Evolutionary conservation across 2,797 vertebrate species (phyloP), one percentile per base, ranked within the genome.

Genomic region (Amazona ochrocephala): DNA sequence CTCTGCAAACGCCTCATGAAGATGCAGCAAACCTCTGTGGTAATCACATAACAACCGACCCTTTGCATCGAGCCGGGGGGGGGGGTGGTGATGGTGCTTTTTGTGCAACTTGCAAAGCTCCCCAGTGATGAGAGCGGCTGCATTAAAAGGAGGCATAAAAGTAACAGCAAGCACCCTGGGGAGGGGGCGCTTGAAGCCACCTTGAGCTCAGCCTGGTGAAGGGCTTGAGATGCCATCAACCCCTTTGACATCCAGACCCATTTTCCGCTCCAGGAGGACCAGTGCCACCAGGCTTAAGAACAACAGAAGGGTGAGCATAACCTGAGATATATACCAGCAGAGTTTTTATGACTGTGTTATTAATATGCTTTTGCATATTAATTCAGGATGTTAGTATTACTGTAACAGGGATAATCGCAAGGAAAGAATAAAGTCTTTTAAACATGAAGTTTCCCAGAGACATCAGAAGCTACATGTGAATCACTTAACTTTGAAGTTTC

Each of bases 321-420:
- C 79, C 54, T 2, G 4, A 53, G 81, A 42, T 37, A n/a, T 37
- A 45, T 4, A 68, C 26, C 79, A 58, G 44, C 54, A 29, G 54
- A 11, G 53, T 0, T 88, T 93, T 90, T 75, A 88, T 50, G 42
- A 41, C 73, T 77, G 4, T 37, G 4, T 65, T 90, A 74, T 75
- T 78, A 86, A 86, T 53, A 62, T n/a, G 47, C 44, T 58, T 86
- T 84, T 75, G 66, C 39, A 7, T 70, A 30, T 44, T 37, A 75
- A 94, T 88, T 84, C 27, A 13, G n/a, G 62, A 48, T 6, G 11
- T 67, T 89, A 32, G 29, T 53, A 4, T 50, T 53, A 42, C 53
- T 84, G 58, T 73, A 86, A 9, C 61, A n/a, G 70, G 73, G 42
- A 81, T 93, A 88, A 94, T 67, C n/a, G n/a, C n/a, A n/a, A n/a